phyloP scores from a whole-genome alignment of 2,113 vertebrate species.

The Centropristis striata region DNA sequence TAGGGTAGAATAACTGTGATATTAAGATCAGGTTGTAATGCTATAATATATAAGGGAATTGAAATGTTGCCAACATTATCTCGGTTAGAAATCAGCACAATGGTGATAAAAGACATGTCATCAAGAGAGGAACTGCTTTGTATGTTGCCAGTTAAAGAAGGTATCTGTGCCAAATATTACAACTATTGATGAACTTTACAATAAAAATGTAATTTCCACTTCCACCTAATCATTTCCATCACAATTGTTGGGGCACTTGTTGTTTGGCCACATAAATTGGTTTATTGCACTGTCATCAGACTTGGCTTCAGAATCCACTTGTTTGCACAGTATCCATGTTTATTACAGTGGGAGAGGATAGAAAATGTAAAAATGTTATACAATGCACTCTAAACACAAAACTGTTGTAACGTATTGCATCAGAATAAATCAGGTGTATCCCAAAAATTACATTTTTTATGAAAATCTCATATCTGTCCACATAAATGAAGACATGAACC shows the following conservation, averaged over 20 bases:
- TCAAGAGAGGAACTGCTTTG: background rate
- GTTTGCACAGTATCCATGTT: background rate
- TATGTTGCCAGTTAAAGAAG: background rate
- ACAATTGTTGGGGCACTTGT: background rate
- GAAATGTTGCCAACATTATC: background rate
- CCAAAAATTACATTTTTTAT: background rate
- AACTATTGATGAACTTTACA: background rate
- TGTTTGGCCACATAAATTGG: constrained; percentile 12
- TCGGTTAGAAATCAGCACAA: background rate
- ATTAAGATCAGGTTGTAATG: background rate
- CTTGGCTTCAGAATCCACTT: constrained; percentile 6
- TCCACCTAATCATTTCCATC: constrained; percentile 21
- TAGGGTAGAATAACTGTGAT: background rate
- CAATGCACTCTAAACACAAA: background rate
- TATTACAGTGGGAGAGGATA: background rate
- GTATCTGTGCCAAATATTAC: background rate
- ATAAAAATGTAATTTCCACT: constrained; percentile 1
- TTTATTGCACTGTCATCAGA: constrained; percentile 16
- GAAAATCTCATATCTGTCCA: background rate
- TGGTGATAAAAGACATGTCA: background rate
- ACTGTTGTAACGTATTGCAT: background rate
- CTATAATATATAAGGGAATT: background rate
- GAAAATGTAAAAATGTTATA: background rate
- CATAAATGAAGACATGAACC: background rate
- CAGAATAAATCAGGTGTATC: background rate